Percentiles rank a stretch among this genome's conserved stretches.
Evolutionary conservation across 2,797 vertebrate species (phyloP).

Genomic region (Mus caroli): DNA sequence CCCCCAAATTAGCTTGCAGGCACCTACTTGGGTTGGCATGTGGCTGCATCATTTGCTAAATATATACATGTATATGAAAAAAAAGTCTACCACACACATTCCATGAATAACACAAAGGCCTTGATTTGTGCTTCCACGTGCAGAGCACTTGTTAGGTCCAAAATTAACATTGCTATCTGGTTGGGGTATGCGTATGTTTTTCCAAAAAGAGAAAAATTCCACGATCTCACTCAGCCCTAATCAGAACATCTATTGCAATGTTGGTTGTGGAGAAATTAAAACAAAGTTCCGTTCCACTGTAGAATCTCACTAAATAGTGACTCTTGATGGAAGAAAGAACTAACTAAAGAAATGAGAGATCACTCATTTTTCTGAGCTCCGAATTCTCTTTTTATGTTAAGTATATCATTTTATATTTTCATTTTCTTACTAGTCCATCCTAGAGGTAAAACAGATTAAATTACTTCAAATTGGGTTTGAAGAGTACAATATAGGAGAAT

Average conservation of each 20-base stretch:
- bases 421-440: not conserved
- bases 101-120: slow-evolving; percentile 84
- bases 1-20: slow-evolving; percentile 53
- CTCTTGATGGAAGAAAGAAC: not conserved
- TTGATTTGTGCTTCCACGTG: slow-evolving; percentile 80
- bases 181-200: slow-evolving; percentile 64
- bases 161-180: slow-evolving; percentile 80
- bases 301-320: not conserved
- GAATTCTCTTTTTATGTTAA: not conserved
- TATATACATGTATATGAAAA: slow-evolving; percentile 74
- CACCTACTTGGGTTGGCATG: slow-evolving; percentile 57
- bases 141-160: slow-evolving; percentile 75
- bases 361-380: not conserved
- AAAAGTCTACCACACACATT: slow-evolving; percentile 78
- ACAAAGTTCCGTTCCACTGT: not conserved
- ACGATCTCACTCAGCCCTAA: slow-evolving; percentile 64
- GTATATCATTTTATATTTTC: not conserved
- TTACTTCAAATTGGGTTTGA: not conserved
- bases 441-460: not conserved
- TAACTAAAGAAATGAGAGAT: not conserved
- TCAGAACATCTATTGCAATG: slow-evolving; percentile 8
- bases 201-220: slow-evolving; percentile 72
- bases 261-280: slow-evolving; percentile 19
- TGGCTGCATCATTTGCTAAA: slow-evolving; percentile 73
- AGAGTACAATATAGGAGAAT: not conserved